Evolutionary conservation across 1,140 invertebrate species (phyloP), one percentile per base, ranked within the genome.

Genomic region (Phymorhynchus buccinoides): DNA sequence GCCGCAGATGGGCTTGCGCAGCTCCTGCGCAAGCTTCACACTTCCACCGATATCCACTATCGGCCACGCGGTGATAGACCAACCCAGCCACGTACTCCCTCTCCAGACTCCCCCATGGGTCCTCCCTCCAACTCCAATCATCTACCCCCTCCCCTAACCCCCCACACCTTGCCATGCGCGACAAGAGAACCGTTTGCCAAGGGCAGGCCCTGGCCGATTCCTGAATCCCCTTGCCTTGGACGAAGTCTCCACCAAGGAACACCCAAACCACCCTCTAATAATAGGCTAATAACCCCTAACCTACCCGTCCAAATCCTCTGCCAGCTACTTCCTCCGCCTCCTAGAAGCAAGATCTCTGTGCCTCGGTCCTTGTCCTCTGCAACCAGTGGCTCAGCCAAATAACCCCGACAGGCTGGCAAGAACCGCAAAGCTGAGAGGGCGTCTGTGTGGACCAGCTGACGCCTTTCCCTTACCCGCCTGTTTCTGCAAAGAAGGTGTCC

Each of bases 1-100:
- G 79, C 85, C 81, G 84, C n/a, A 30, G 86, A 39, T 90, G 89
- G 88, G 66, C 62, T 89, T 18, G 87, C 86, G 12, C 77, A 83
- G 68, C 83, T 85, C 71, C n/a, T n/a, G n/a, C n/a, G n/a, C n/a
- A n/a, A 66, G 84, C 75, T 80, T 86, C 30, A 41, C 41, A n/a
- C n/a, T n/a, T n/a, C n/a, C n/a, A n/a, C n/a, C n/a, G n/a, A n/a
- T 4, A 66, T 86, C 0, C 37, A 80, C 12, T 80, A 87, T 48
- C 39, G 62, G 2, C 66, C 77, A n/a, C n/a, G n/a, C n/a, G n/a
- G 3, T 83, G 83, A 1, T 41, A n/a, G 16, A 39, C 41, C 35
- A 84, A 87, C 48, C 56, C 37, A 22, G 77, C 32, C n/a, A n/a
- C n/a, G n/a, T 83, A 79, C 39, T 79, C 77, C 12, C 77, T 79